phyloP scores from a whole-genome alignment of 1,140 invertebrate species.

The Arion vulgaris region DNA sequence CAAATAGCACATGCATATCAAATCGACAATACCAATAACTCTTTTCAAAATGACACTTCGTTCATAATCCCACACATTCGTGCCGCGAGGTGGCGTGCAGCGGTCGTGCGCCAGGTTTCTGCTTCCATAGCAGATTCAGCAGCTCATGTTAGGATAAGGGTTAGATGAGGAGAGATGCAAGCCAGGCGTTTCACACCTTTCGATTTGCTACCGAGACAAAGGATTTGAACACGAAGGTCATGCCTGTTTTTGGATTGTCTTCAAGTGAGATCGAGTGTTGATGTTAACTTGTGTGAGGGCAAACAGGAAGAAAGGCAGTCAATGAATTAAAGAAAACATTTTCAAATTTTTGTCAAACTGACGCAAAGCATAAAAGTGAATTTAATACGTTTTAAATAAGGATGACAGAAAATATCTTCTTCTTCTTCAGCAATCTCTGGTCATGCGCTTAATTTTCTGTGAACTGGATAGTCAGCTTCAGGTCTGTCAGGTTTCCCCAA shows the following conservation, averaged over 20 bases:
- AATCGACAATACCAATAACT: background rate
- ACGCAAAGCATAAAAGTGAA: too few species aligned
- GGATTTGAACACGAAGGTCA: background rate
- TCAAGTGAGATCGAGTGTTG: background rate
- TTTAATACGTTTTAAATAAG: too few species aligned
- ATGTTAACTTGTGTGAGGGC: too few species aligned
- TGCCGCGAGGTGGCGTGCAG: constrained; percentile 2
- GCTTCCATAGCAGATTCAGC: background rate
- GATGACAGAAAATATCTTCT: too few species aligned
- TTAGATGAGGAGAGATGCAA: background rate
- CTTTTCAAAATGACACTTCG: background rate
- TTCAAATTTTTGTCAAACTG: too few species aligned
- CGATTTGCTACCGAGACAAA: background rate
- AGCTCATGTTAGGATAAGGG: background rate
- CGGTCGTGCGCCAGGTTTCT: background rate
- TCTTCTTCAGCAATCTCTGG: too few species aligned
- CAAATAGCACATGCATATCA: background rate
- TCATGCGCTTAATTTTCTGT: too few species aligned
- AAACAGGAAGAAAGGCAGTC: too few species aligned
- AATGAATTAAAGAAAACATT: too few species aligned
- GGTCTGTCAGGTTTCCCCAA: too few species aligned
- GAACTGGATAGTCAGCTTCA: too few species aligned
- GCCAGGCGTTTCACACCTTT: background rate
- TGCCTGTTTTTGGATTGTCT: background rate
- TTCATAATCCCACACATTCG: background rate